A percentile compares a stretch with the other conserved stretches of the same genome.
Evolutionary conservation across 2,113 vertebrate species (phyloP).

Genomic region (Balaenoptera acutorostrata): DNA sequence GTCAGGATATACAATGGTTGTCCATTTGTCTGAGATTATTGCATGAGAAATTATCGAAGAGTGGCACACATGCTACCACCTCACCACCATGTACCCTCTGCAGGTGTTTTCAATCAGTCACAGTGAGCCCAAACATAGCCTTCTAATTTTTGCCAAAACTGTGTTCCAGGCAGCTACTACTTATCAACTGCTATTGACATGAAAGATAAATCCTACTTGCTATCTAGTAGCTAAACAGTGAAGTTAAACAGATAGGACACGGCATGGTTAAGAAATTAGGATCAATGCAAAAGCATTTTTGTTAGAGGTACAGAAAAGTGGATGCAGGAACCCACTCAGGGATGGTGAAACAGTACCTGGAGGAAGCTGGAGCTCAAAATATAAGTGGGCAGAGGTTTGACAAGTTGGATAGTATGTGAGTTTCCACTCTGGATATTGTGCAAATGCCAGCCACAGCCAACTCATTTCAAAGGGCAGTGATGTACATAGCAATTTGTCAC

Average conservation of each 20-base stretch:
- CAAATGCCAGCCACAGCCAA: background rate
- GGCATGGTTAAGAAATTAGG: background rate
- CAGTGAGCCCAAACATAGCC: background rate
- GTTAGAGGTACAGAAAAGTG: background rate
- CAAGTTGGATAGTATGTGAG: background rate
- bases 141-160: conserved; percentile 32
- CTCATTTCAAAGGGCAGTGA: background rate
- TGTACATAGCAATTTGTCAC: background rate
- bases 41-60: conserved; percentile 13
- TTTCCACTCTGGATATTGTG: background rate
- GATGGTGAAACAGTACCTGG: background rate
- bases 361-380: background rate
- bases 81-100: background rate
- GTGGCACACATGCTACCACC: background rate
- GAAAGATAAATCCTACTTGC: conserved; percentile 34
- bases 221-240: conserved; percentile 8
- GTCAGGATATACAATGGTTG: background rate
- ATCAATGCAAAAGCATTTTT: background rate
- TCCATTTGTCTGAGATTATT: conserved; percentile 33
- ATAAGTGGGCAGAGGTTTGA: background rate
- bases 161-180: conserved; percentile 31
- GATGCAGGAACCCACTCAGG: background rate
- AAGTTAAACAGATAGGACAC: background rate
- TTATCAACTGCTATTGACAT: conserved; percentile 23
- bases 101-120: conserved; percentile 31